Evolutionary conservation across 2,113 vertebrate genomes (phyloP), one percentile per base, ranked within the genome.

Genomic region (Butorides virescens): DNA sequence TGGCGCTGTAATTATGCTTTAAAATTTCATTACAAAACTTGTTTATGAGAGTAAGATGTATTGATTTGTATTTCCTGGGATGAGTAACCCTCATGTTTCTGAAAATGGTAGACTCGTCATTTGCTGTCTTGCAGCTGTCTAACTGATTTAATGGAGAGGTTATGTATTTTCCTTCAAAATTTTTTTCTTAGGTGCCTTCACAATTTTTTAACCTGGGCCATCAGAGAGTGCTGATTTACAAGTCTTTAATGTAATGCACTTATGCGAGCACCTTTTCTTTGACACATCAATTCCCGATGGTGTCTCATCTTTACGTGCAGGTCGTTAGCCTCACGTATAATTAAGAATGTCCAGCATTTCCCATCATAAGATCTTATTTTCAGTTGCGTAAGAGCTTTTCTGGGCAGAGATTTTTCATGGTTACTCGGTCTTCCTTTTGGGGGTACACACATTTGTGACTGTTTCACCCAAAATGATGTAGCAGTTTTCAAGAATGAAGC

Each of bases 1-100:
- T 82, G 50, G 21, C 2, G 1, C 49, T 86, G 53, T 86, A 95
- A 93, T 86, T 92, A 77, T 80, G 25, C 76, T 96, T 88, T 85
- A 86, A 94, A 91, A 90, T 94, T 94, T 92, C 63, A 59, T 94
- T 91, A 66, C 20, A 78, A 89, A 95, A 75, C 36, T 71, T 95
- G 46, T 83, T 75, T 94, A 36, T 86, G 65, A 88, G 89, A 91
- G 49, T 47, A 74, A 96, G 32, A 56, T 56, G 25, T 72, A 91
- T 92, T 94, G 96, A 80, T 90, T 72, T 92, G 46, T 90, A 58
- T 81, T 91, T 88, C 74, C 70, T 71, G 34, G 46, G n/a, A 72
- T 80, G 52, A 84, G 36, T 63, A 91, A 58, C 22, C 22, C 25
- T 63, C 32, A 23, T 26, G 19, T 75, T 89, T 89, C 77, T 89